Percentiles rank a stretch among this genome's conserved stretches.
phyloP scores from a whole-genome alignment of 2,113 vertebrate genomes.

The Callipepla californica region DNA sequence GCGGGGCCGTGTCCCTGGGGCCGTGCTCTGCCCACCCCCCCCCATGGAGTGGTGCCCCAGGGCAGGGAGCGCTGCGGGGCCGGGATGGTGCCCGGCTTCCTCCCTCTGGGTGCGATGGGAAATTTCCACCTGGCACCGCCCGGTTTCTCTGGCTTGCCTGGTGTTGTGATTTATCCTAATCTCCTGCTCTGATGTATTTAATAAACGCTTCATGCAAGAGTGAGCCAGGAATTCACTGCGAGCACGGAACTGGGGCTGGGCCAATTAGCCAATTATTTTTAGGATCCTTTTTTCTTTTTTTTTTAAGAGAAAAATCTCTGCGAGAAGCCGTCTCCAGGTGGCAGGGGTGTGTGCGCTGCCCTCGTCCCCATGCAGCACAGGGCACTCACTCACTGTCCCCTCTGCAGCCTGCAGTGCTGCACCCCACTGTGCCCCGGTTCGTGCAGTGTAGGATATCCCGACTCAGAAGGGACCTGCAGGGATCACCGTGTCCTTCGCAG shows the following conservation, averaged over 20 bases:
- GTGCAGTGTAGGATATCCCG: too few species aligned
- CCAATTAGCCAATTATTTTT: slow-evolving; percentile 62
- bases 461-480: too few species aligned
- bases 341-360: background rate
- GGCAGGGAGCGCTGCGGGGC: background rate
- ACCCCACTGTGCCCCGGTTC: slow-evolving; percentile 9
- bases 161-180: background rate
- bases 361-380: background rate
- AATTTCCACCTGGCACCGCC: slow-evolving; percentile 26
- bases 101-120: slow-evolving; percentile 53
- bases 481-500: background rate
- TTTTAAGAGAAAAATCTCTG: background rate
- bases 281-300: background rate
- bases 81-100: slow-evolving; percentile 21
- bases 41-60: background rate
- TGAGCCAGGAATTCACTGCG: slow-evolving; percentile 44
- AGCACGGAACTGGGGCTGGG: slow-evolving; percentile 25
- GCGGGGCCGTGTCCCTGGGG: background rate
- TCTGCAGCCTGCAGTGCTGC: background rate
- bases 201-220: slow-evolving; percentile 44
- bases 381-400: background rate
- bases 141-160: background rate
- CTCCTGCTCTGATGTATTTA: slow-evolving; percentile 1
- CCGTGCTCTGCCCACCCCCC: background rate
- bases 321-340: background rate